These are phyloP conservation scores for Clarias magur DNA, from an alignment of 2,113 vertebrate species.

Conservation along the genomic window DNA sequence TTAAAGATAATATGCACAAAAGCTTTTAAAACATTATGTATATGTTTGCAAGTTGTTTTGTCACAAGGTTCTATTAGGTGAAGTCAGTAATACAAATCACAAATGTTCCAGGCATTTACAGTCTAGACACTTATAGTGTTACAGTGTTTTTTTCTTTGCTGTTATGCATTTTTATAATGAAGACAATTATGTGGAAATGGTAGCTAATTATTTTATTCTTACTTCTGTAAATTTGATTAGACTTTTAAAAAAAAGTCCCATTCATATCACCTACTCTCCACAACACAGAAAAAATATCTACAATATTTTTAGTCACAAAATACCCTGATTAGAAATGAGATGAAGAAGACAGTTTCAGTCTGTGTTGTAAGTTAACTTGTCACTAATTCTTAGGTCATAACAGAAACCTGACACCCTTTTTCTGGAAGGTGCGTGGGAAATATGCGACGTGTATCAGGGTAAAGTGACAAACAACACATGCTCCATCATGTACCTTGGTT, in stretches of 20 bases:
- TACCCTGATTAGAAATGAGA: background rate
- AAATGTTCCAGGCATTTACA: background rate
- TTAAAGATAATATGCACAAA: background rate
- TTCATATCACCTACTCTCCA: background rate
- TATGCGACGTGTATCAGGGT: background rate
- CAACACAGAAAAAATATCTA: background rate
- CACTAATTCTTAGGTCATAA: background rate
- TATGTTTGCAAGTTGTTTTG: background rate
- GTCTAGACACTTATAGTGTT: background rate
- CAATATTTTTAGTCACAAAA: background rate
- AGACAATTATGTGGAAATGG: background rate
- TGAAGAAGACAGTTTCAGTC: background rate
- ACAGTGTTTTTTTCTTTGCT: too few relatives aligned
- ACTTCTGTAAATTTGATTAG: background rate
- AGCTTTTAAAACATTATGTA: background rate
- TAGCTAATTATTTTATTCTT: background rate
- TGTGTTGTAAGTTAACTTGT: background rate
- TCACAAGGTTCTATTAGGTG: background rate
- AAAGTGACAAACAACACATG: slow-evolving; percentile 29
- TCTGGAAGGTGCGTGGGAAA: background rate
- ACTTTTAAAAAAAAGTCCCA: background rate
- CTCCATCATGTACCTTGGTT: background rate
- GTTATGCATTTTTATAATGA: background rate
- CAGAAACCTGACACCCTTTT: background rate
- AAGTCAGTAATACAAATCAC: background rate